phyloP scores from a whole-genome alignment of 2,888 invertebrate species.

The Tolmerus cingulatus region DNA sequence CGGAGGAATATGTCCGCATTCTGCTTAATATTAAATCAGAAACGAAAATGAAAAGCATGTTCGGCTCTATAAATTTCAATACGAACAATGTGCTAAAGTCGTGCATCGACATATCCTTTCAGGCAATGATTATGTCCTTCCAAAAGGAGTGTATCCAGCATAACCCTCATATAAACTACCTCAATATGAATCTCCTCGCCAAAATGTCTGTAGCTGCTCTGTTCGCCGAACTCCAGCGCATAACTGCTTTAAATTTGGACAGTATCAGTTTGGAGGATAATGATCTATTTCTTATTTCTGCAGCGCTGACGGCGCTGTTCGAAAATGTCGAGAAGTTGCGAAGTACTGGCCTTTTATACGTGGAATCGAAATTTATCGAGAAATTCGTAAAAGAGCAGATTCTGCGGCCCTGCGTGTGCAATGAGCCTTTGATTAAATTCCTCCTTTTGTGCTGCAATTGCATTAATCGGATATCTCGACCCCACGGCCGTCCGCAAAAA shows the following conservation, averaged over 20 bases:
- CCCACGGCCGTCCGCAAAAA: not conserved
- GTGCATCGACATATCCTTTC: constrained; percentile 66
- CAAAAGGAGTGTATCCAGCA: constrained; percentile 61
- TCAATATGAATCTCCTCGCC: constrained; percentile 61
- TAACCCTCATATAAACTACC: constrained; percentile 63
- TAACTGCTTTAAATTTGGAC: not conserved
- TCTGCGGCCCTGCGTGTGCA: constrained; percentile 55
- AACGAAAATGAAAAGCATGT: constrained; percentile 63
- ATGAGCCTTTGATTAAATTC: constrained; percentile 54
- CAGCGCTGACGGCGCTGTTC: constrained; percentile 53
- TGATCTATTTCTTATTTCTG: constrained; percentile 47
- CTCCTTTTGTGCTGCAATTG: constrained; percentile 52
- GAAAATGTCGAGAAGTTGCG: constrained; percentile 56
- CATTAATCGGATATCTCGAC: constrained; percentile 41
- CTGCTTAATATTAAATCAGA: constrained; percentile 62
- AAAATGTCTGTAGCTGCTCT: constrained; percentile 58
- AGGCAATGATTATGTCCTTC: constrained; percentile 64
- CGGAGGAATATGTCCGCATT: constrained; percentile 57
- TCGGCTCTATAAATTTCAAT: constrained; percentile 65
- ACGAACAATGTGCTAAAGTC: constrained; percentile 65
- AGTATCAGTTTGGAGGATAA: not conserved
- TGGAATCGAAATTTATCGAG: constrained; percentile 60
- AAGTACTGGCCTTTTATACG: constrained; percentile 59
- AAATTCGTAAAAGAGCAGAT: constrained; percentile 61
- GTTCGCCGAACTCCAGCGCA: constrained; percentile 54